These are phyloP conservation scores for Cylloceria caligata DNA, from an alignment of 2,888 invertebrate species.

Conservation along the genomic window DNA sequence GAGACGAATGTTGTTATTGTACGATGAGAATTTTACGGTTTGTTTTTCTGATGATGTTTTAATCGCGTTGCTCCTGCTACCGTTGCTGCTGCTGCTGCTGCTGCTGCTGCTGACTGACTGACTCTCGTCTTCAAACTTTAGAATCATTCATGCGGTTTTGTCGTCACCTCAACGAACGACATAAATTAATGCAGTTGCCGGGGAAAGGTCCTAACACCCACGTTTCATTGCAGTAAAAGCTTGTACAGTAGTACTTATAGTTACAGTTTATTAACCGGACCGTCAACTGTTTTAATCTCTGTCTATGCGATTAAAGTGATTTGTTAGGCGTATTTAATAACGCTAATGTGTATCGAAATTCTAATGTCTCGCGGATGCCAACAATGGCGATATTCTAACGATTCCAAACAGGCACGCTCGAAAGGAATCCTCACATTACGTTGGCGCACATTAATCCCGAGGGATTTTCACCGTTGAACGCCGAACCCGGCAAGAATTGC, in stretches of 20 bases:
- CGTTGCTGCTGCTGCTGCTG: slow-evolving; percentile 31
- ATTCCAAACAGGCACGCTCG: slow-evolving; percentile 89
- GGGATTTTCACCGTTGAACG: slow-evolving; percentile 88
- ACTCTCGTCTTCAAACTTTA: slow-evolving; percentile 28
- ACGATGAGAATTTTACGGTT: slow-evolving; percentile 29
- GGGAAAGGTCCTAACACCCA: neutral
- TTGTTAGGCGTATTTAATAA: slow-evolving; percentile 33
- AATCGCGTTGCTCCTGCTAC: slow-evolving; percentile 1
- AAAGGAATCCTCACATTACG: slow-evolving; percentile 95
- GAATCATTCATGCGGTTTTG: slow-evolving; percentile 43
- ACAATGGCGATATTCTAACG: slow-evolving; percentile 73
- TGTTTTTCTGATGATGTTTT: slow-evolving; percentile 1
- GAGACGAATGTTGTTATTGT: slow-evolving; percentile 48
- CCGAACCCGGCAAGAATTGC: slow-evolving; percentile 88
- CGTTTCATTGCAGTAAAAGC: slow-evolving; percentile 17
- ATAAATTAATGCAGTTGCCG: slow-evolving; percentile 28
- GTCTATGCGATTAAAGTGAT: slow-evolving; percentile 23
- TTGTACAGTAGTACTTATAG: neutral
- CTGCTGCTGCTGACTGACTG: slow-evolving; percentile 25
- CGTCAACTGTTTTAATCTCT: slow-evolving; percentile 20
- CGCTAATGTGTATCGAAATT: slow-evolving; percentile 26
- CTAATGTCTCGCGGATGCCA: slow-evolving; percentile 72
- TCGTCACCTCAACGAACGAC: slow-evolving; percentile 40
- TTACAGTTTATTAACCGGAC: neutral
- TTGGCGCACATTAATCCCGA: slow-evolving; percentile 98